These are phyloP conservation scores for Pristis pectinata DNA, from an alignment of 2,797 vertebrate genomes.

Conservation along the genomic window DNA sequence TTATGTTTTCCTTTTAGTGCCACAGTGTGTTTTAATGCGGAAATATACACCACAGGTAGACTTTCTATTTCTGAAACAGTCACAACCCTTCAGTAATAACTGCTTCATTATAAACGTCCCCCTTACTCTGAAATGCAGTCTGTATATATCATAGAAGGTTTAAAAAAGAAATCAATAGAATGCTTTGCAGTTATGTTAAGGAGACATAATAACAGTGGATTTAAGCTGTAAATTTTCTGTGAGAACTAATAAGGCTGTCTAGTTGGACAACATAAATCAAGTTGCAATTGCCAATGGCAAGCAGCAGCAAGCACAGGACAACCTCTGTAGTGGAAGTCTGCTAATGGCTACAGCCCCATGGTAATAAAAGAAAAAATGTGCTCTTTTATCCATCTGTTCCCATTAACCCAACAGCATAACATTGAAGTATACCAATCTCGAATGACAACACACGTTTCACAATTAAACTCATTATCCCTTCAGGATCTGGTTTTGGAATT, in stretches of 20 bases:
- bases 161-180: constrained; percentile 7
- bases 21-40: not conserved
- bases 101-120: not conserved
- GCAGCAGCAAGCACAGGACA: not conserved
- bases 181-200: constrained; percentile 1
- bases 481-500: too few species aligned
- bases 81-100: not conserved
- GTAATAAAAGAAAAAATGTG: not conserved
- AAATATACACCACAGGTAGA: not conserved
- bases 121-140: not conserved
- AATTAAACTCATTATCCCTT: not conserved
- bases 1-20: not conserved
- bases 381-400: not conserved
- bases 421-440: not conserved
- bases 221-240: constrained; percentile 15
- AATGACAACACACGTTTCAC: not conserved
- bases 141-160: not conserved
- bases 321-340: not conserved
- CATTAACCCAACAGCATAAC: not conserved
- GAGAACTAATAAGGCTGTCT: constrained; percentile 33
- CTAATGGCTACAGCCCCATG: not conserved
- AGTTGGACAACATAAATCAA: constrained; percentile 12
- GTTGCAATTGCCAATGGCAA: not conserved
- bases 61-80: not conserved
- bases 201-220: constrained; percentile 31